Conservation (phyloP, 2,113 vertebrate genomes). For the Hemiscyllium ocellatum region DNA sequence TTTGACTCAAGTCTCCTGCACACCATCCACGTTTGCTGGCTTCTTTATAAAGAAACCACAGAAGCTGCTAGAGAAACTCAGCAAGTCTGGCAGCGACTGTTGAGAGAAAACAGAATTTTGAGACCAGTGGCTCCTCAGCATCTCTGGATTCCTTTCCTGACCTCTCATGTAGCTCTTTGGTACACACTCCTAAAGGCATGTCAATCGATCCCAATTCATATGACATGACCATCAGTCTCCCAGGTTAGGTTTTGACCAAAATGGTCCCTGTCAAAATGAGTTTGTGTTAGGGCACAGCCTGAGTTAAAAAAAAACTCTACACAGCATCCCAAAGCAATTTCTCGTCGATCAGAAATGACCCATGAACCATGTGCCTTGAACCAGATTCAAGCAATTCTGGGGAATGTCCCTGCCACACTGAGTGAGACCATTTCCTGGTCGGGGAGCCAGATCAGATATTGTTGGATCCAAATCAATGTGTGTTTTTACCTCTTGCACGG, state of each 20-base stretch:
- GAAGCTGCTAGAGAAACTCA: no score
- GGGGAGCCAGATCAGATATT: background rate
- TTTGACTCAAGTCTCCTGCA: no score
- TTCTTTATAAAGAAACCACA: no score
- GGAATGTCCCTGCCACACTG: background rate
- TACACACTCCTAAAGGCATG: background rate
- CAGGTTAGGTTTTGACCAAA: no score
- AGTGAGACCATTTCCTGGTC: background rate
- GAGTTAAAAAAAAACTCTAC: no score
- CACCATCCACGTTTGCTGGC: no score
- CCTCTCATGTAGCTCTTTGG: background rate
- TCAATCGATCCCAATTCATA: background rate
- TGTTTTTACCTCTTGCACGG: background rate
- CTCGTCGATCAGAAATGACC: background rate
- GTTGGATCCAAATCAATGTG: background rate
- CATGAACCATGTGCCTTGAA: background rate
- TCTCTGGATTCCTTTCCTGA: no score
- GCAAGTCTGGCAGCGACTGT: no score
- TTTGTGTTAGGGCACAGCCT: background rate
- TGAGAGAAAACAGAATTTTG: no score
- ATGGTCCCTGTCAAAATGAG: background rate
- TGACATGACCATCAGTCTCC: no score
- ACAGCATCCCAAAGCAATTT: background rate
- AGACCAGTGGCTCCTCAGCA: no score
- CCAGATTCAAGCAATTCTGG: background rate